Conservation (phyloP, 2,797 vertebrate genomes). For the Poecilia gillii region DNA sequence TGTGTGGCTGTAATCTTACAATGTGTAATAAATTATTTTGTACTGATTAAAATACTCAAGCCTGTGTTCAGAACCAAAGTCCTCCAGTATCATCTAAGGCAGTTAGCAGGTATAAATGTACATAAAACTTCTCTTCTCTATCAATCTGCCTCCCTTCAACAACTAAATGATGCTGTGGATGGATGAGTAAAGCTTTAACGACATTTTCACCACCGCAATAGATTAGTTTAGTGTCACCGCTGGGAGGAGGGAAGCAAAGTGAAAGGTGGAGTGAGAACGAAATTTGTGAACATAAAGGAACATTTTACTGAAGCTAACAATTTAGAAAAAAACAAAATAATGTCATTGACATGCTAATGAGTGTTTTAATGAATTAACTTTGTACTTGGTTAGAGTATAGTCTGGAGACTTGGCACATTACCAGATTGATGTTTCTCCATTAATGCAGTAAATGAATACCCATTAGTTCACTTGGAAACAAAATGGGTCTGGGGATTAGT, state of each 20-base stretch:
- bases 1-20: not conserved
- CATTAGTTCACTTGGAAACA: constrained; percentile 36
- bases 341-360: constrained; percentile 45
- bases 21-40: not conserved
- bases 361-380: constrained; percentile 44
- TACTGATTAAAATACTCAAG: not conserved
- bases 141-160: no score
- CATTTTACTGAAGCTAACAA: constrained; percentile 28
- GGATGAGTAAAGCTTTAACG: not conserved
- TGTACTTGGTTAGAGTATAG: constrained; percentile 30
- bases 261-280: constrained; percentile 28
- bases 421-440: constrained; percentile 54
- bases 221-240: constrained; percentile 17
- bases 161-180: not conserved
- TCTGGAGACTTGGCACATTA: constrained; percentile 21
- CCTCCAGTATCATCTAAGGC: not conserved
- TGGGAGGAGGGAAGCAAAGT: not conserved
- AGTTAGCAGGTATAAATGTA: not conserved
- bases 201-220: not conserved
- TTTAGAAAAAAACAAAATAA: constrained; percentile 35
- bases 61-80: not conserved
- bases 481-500: constrained; percentile 20
- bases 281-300: constrained; percentile 14
- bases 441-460: constrained; percentile 48
- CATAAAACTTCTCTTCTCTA: not conserved